Percentiles rank a stretch among this genome's conserved stretches.
Evolutionary conservation across 2,797 vertebrate genomes (phyloP).

Genomic region (Apogon hyalosoma): DNA sequence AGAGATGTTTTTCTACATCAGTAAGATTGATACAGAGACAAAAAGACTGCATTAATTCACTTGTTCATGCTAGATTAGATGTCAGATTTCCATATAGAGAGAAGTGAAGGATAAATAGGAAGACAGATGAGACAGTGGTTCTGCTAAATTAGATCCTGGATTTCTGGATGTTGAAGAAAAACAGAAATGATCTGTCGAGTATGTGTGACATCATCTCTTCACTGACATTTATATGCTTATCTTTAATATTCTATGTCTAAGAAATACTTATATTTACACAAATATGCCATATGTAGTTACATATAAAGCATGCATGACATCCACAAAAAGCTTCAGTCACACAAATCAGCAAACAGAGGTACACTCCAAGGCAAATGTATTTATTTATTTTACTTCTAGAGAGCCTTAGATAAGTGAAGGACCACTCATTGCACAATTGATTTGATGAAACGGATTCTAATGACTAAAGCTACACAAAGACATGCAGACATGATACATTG

Average conservation of each 20-base stretch:
- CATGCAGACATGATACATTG: no score
- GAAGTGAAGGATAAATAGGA: constrained; percentile 6
- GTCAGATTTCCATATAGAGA: constrained; percentile 25
- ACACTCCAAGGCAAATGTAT: no score
- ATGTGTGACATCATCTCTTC: constrained; percentile 13
- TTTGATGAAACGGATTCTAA: no score
- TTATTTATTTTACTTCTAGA: no score
- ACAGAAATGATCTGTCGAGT: constrained; percentile 2
- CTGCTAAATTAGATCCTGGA: constrained; percentile 24
- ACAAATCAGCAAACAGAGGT: no score
- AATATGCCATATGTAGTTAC: no score
- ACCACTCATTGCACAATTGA: no score
- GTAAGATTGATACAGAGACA: constrained; percentile 1
- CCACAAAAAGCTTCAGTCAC: no score
- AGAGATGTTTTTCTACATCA: not conserved
- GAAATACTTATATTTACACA: no score
- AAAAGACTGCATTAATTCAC: constrained; percentile 23
- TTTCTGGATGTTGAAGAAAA: constrained; percentile 7
- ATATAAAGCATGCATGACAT: no score
- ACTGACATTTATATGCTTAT: not conserved
- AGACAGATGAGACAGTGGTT: constrained; percentile 29
- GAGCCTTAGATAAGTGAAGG: no score
- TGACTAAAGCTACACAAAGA: no score
- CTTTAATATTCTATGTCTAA: not conserved
- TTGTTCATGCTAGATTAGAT: constrained; percentile 33